phyloP scores from a whole-genome alignment of 2,113 vertebrate genomes.

The Toxotes chatareus region DNA sequence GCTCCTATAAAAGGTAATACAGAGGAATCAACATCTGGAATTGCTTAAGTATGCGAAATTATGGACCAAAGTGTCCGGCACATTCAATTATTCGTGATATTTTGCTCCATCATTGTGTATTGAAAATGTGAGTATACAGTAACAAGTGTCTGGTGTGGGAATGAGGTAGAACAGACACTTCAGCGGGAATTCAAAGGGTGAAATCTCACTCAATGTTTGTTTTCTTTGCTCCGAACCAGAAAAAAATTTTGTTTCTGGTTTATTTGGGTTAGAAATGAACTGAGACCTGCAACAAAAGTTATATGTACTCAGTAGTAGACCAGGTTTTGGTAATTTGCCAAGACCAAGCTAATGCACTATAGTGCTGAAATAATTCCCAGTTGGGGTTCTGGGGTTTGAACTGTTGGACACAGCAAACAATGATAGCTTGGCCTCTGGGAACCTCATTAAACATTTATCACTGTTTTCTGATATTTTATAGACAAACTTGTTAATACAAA shows the following conservation, averaged over 20 bases:
- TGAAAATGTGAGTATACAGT: not conserved
- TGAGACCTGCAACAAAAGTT: slow-evolving; percentile 30
- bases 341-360: slow-evolving; percentile 11
- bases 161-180: slow-evolving; percentile 12
- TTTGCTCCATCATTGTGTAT: not conserved
- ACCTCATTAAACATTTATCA: not conserved
- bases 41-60: not conserved
- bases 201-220: not conserved
- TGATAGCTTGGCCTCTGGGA: not conserved
- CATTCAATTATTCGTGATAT: not conserved
- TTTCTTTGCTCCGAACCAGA: slow-evolving; percentile 34
- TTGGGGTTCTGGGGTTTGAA: not conserved
- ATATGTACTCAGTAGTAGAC: not conserved
- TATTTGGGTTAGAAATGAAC: slow-evolving; percentile 46
- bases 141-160: slow-evolving; percentile 11
- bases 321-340: not conserved
- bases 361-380: not conserved
- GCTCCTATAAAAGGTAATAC: slow-evolving; percentile 89
- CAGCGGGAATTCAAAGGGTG: slow-evolving; percentile 3
- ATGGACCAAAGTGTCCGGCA: not conserved
- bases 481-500: no score
- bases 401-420: no score
- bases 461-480: no score
- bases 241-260: slow-evolving; percentile 37
- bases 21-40: slow-evolving; percentile 23